These are phyloP conservation scores for Nyctereutes procyonoides DNA, from an alignment of 2,113 vertebrate species.

Conservation along the genomic window DNA sequence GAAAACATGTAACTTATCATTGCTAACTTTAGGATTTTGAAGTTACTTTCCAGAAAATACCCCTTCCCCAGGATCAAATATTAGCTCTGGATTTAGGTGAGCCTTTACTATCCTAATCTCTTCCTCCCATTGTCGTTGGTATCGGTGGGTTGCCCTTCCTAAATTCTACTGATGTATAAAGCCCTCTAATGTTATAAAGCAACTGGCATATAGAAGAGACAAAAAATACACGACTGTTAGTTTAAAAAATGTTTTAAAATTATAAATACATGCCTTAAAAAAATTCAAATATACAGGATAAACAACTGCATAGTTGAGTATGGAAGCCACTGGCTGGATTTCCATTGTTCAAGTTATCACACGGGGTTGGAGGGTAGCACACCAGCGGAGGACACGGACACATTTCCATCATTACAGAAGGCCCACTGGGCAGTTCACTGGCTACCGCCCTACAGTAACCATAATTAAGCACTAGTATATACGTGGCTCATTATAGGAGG, in stretches of 20 bases:
- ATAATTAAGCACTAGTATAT: neutral
- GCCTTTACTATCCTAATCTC: neutral
- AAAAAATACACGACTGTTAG: neutral
- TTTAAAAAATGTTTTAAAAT: neutral
- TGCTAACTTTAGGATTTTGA: neutral
- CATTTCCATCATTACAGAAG: neutral
- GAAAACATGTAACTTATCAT: neutral
- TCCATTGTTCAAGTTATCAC: neutral
- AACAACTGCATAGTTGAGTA: neutral
- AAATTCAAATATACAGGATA: neutral
- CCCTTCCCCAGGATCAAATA: neutral
- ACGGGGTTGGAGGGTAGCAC: fast-evolving
- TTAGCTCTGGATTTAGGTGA: neutral
- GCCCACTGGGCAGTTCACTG: neutral
- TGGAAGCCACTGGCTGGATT: neutral
- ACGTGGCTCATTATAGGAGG: neutral
- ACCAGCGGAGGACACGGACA: fast-evolving
- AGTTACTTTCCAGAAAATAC: neutral
- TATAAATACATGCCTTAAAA: neutral
- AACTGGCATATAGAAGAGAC: neutral
- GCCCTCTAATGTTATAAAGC: neutral
- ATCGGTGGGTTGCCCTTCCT: neutral
- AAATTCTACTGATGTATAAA: neutral
- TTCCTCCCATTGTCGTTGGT: neutral
- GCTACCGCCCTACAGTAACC: neutral